Evolutionary conservation across 2,888 invertebrate genomes (phyloP).

Genomic region (Pterostichus madidus): DNA sequence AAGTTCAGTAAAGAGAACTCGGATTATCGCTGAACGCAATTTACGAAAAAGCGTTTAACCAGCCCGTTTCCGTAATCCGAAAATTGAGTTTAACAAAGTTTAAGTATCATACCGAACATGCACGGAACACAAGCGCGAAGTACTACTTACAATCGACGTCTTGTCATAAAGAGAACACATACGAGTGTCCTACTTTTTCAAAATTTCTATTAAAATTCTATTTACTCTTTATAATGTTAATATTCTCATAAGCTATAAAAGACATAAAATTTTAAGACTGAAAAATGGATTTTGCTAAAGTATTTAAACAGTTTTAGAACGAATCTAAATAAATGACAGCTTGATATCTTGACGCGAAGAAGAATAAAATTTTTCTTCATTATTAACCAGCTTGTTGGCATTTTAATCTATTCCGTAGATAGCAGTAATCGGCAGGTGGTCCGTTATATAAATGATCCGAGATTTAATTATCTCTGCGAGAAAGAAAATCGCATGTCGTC

Average conservation of each 20-base stretch:
- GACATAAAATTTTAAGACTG: background rate
- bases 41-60: conserved; percentile 59
- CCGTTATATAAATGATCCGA: conserved; percentile 32
- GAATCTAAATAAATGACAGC: background rate
- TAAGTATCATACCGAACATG: conserved; percentile 47
- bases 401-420: conserved; percentile 45
- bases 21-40: conserved; percentile 57
- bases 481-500: conserved; percentile 34
- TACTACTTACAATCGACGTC: conserved; percentile 21
- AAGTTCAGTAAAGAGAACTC: conserved; percentile 33
- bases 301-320: background rate
- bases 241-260: background rate
- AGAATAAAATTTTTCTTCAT: conserved; percentile 10
- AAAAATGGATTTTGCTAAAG: background rate
- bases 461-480: conserved; percentile 51
- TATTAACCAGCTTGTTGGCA: conserved; percentile 24
- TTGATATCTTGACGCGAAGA: background rate
- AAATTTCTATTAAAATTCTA: conserved; percentile 18
- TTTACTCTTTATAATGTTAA: background rate
- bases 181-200: conserved; percentile 16
- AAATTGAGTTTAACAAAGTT: conserved; percentile 61
- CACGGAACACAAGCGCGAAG: conserved; percentile 30
- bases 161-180: conserved; percentile 2
- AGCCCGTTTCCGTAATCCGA: conserved; percentile 55
- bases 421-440: conserved; percentile 32